These are phyloP conservation scores for Coturnix japonica DNA, from an alignment of 2,113 vertebrate genomes.

Conservation along the genomic window DNA sequence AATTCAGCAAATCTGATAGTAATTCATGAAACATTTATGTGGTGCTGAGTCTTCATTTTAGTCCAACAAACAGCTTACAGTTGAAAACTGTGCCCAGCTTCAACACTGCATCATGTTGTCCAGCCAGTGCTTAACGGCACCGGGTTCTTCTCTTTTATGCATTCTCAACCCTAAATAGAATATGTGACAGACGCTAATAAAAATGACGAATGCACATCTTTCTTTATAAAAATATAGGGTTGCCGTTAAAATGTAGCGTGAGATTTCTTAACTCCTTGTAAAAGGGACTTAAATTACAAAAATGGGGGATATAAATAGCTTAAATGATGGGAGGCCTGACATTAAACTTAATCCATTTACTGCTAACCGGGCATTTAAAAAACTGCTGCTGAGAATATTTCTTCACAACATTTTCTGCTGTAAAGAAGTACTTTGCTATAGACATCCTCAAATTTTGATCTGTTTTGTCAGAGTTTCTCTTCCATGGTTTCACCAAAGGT, in stretches of 20 bases:
- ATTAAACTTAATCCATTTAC: constrained; percentile 4
- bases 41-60: constrained; percentile 63
- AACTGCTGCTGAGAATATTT: background rate
- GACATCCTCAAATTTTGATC: background rate
- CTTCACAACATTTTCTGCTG: background rate
- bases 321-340: background rate
- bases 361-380: background rate
- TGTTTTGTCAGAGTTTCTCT: background rate
- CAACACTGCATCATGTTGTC: constrained; percentile 24
- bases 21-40: constrained; percentile 67
- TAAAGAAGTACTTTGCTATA: background rate
- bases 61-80: constrained; percentile 25
- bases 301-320: constrained; percentile 22
- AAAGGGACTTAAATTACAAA: constrained; percentile 52
- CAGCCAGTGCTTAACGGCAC: background rate
- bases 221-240: constrained; percentile 41
- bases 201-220: constrained; percentile 41
- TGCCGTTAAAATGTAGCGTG: constrained; percentile 22
- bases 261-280: constrained; percentile 18
- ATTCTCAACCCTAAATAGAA: background rate
- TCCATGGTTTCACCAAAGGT: background rate
- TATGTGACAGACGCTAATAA: constrained; percentile 25
- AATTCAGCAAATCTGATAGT: constrained; percentile 59
- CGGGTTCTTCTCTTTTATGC: background rate
- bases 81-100: constrained; percentile 12